Percentiles rank a stretch among this genome's conserved stretches.
phyloP scores from a whole-genome alignment of 2,888 invertebrate genomes.

The Epinotia demarniana region DNA sequence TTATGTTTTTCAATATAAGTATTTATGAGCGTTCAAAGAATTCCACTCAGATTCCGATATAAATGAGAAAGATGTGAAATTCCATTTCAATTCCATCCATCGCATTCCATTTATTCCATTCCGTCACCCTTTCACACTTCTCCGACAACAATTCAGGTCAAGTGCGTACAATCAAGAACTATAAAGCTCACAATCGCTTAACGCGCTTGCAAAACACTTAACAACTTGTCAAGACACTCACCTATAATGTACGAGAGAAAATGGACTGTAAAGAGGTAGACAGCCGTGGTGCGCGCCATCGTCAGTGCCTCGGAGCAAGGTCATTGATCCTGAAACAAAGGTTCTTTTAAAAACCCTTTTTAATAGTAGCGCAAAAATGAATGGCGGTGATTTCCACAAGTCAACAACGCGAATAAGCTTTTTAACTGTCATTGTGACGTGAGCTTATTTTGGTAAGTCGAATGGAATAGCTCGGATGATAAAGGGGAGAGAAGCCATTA shows the following conservation, averaged over 20 bases:
- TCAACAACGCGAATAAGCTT: conserved; percentile 16
- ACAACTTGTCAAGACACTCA: conserved; percentile 57
- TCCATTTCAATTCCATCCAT: conserved; percentile 22
- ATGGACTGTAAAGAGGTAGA: conserved; percentile 78
- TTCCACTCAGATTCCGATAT: neutral
- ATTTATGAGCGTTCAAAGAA: neutral
- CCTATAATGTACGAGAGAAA: conserved; percentile 80
- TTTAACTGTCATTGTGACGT: conserved; percentile 18
- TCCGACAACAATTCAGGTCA: conserved; percentile 37
- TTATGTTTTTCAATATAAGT: neutral
- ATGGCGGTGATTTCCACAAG: conserved; percentile 27
- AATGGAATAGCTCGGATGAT: neutral
- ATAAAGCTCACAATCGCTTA: conserved; percentile 50
- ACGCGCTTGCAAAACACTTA: conserved; percentile 40
- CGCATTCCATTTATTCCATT: conserved; percentile 19
- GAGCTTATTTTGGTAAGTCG: conserved; percentile 20
- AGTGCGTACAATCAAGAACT: conserved; percentile 39
- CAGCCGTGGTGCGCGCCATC: conserved; percentile 71
- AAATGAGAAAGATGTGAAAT: conserved; percentile 10
- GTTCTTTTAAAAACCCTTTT: conserved; percentile 66
- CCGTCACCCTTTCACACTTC: conserved; percentile 36
- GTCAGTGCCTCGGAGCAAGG: conserved; percentile 59
- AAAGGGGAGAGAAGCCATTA: neutral
- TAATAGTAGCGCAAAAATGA: conserved; percentile 51
- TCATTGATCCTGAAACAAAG: conserved; percentile 79